Evolutionary conservation across 2,797 vertebrate genomes (phyloP).

Genomic region (Clarias fuscus): DNA sequence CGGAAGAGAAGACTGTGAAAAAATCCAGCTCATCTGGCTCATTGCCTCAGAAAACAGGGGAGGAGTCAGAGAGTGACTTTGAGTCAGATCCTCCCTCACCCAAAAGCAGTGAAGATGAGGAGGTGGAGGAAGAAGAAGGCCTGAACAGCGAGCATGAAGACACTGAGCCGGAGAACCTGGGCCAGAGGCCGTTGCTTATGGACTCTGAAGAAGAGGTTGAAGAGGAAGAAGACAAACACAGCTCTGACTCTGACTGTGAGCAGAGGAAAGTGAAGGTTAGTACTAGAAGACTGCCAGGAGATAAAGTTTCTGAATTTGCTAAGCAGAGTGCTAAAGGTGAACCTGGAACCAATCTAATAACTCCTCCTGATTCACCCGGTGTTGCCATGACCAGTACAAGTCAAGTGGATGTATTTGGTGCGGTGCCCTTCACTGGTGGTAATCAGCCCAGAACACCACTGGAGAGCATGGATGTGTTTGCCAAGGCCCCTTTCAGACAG

Average conservation of each 20-base stretch:
- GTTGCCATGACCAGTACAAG: conserved; percentile 42
- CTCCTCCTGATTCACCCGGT: conserved; percentile 52
- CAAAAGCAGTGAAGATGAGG: conserved; percentile 92
- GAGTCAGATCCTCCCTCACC: conserved; percentile 95
- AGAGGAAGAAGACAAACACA: conserved; percentile 86
- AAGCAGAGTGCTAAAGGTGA: conserved; percentile 51
- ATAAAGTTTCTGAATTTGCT: conserved; percentile 13
- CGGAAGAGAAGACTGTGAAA: conserved; percentile 70
- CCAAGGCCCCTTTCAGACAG: conserved; percentile 75
- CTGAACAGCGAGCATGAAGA: conserved; percentile 87
- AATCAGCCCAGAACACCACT: conserved; percentile 50
- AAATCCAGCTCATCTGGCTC: conserved; percentile 58
- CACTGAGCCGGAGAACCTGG: conserved; percentile 79
- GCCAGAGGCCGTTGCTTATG: conserved; percentile 83
- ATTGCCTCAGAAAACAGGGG: conserved; percentile 63
- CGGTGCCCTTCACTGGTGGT: conserved; percentile 81
- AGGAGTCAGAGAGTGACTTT: conserved; percentile 95
- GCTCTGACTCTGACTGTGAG: conserved; percentile 88
- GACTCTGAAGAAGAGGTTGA: conserved; percentile 85
- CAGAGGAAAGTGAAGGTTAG: conserved; percentile 64
- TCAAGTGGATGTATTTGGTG: conserved; percentile 86
- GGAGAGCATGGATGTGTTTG: conserved; percentile 64
- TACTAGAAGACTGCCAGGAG: conserved; percentile 47
- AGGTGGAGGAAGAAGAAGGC: conserved; percentile 86
- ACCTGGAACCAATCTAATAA: conserved; percentile 39